Percentiles rank a stretch among this genome's conserved stretches.
Evolutionary conservation across 2,888 invertebrate genomes (phyloP).

Genomic region (Stenodera caucasica): DNA sequence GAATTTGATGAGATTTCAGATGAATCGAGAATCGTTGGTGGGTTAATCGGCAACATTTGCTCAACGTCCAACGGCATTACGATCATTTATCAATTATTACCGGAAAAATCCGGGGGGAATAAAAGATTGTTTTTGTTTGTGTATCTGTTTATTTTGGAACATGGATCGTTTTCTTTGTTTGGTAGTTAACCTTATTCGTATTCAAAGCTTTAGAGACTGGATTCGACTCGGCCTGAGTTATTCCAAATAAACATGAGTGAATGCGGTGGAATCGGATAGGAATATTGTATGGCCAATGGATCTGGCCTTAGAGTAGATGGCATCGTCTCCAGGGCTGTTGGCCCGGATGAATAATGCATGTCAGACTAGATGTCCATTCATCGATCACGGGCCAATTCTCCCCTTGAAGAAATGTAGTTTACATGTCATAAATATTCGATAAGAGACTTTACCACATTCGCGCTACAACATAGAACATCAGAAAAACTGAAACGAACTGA

Average conservation of each 20-base stretch:
- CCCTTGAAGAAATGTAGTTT: constrained; percentile 46
- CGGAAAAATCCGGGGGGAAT: no score
- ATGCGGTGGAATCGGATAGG: constrained; percentile 41
- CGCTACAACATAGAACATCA: background rate
- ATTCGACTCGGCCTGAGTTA: constrained; percentile 41
- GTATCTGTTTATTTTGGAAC: background rate
- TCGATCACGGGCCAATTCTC: constrained; percentile 50
- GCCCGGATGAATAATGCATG: constrained; percentile 49
- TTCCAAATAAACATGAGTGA: constrained; percentile 46
- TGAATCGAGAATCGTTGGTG: no score
- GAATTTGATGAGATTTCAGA: background rate
- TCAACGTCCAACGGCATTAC: background rate
- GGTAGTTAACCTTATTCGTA: constrained; percentile 38
- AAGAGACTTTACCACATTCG: constrained; percentile 20
- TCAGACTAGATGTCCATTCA: constrained; percentile 45
- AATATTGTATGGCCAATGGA: constrained; percentile 39
- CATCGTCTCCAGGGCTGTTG: constrained; percentile 25
- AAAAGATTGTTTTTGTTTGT: no score
- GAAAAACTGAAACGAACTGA: no score
- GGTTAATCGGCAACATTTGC: background rate
- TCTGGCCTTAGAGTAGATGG: constrained; percentile 36
- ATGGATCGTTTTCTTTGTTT: constrained; percentile 16
- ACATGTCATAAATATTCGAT: constrained; percentile 46
- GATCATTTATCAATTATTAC: background rate
- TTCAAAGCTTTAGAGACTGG: constrained; percentile 37